These are phyloP conservation scores for Eonycteris spelaea DNA, from an alignment of 2,113 vertebrate species.

Conservation along the genomic window DNA sequence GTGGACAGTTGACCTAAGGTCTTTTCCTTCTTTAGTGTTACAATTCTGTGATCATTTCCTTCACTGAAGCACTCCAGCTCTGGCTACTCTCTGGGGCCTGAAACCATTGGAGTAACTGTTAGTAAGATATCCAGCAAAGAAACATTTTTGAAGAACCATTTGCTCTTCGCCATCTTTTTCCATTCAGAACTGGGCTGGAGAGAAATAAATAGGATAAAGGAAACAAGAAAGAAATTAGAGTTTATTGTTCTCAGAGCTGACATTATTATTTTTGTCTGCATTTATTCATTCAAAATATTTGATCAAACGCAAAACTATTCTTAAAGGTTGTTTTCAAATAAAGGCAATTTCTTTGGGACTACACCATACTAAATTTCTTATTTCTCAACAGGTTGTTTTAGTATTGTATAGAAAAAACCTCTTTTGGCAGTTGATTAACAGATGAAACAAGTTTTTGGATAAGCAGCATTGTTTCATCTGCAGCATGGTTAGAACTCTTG, in stretches of 20 bases:
- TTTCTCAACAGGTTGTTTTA: conserved; percentile 47
- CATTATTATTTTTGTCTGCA: conserved; percentile 16
- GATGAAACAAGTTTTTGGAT: conserved; percentile 34
- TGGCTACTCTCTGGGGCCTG: conserved; percentile 14
- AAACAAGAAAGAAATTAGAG: not conserved
- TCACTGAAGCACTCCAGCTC: not conserved
- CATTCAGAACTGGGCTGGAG: not conserved
- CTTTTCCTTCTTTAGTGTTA: conserved; percentile 59
- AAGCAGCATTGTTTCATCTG: conserved; percentile 34
- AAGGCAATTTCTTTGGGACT: not conserved
- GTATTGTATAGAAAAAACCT: not conserved
- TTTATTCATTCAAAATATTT: conserved; percentile 36
- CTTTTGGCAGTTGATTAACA: conserved; percentile 19
- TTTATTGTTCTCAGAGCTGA: not conserved
- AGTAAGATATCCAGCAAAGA: not conserved
- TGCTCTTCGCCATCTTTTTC: not conserved
- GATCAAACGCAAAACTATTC: not conserved
- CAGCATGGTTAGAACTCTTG: conserved; percentile 32
- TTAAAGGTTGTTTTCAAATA: conserved; percentile 40
- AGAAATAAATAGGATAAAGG: not conserved
- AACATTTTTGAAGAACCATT: conserved; percentile 19
- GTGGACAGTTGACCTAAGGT: conserved; percentile 47
- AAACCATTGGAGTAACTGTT: conserved; percentile 42
- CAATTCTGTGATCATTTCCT: not conserved
- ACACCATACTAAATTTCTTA: not conserved